phyloP scores from a whole-genome alignment of 2,797 vertebrate species.

The Acanthiza pusilla region DNA sequence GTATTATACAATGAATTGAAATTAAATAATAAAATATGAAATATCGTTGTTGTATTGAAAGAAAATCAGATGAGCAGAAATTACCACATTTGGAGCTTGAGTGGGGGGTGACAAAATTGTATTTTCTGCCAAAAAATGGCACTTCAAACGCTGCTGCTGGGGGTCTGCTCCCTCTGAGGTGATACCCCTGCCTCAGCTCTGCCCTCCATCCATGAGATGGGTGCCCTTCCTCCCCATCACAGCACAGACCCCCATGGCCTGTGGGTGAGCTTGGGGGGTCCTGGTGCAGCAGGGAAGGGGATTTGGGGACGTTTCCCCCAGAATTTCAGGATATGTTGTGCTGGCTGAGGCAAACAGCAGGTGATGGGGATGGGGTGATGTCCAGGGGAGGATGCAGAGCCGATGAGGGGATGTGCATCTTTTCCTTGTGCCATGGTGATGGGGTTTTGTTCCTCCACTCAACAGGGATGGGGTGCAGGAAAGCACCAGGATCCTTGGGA shows the following conservation, averaged over 20 bases:
- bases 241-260: rapidly evolving
- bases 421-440: rapidly evolving
- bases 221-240: neutral
- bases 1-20: neutral
- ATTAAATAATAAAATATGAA: neutral
- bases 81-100: neutral
- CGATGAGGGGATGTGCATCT: neutral
- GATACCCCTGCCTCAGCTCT: neutral
- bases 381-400: neutral
- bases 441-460: neutral
- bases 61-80: neutral
- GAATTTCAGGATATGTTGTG: rapidly evolving
- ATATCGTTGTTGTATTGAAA: neutral
- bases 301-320: neutral
- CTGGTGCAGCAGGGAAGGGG: neutral
- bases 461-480: neutral
- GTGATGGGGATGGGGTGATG: neutral
- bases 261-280: rapidly evolving
- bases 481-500: neutral
- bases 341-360: rapidly evolving
- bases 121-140: neutral
- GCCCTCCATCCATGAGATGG: rapidly evolving
- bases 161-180: neutral
- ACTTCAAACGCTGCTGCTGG: neutral
- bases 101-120: neutral